These are phyloP conservation scores for Drosophila falleni DNA, from an alignment of 2,888 invertebrate species.

Conservation along the genomic window DNA sequence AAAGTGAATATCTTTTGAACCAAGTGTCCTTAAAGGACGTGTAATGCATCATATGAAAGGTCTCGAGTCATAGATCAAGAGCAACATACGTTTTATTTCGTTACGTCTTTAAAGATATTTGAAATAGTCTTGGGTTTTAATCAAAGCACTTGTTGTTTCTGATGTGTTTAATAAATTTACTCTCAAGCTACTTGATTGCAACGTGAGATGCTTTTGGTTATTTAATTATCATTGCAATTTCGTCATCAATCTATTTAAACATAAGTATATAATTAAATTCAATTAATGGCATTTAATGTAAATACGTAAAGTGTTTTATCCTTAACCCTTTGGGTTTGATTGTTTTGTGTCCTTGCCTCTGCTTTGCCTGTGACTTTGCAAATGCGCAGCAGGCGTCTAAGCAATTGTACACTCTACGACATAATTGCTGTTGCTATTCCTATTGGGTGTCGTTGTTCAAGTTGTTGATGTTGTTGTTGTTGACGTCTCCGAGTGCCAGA, in stretches of 20 bases:
- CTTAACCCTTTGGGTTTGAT: conserved; percentile 8
- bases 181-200: neutral
- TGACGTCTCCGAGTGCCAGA: conserved; percentile 4
- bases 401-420: neutral
- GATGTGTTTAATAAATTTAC: neutral
- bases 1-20: no score
- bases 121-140: neutral
- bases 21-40: no score
- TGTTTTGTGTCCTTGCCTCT: conserved; percentile 4
- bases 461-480: conserved; percentile 5
- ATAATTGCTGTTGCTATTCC: conserved; percentile 4
- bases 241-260: neutral
- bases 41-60: no score
- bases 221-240: conserved; percentile 11
- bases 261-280: conserved; percentile 2
- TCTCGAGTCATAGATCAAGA: no score
- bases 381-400: neutral
- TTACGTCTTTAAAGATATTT: no score
- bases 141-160: neutral
- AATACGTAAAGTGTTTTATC: conserved; percentile 14
- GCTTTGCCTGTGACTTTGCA: neutral
- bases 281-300: conserved; percentile 17
- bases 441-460: conserved; percentile 18
- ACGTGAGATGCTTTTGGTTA: neutral
- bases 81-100: no score